phyloP scores from a whole-genome alignment of 2,113 vertebrate species.

The Megaceryle torquata region DNA sequence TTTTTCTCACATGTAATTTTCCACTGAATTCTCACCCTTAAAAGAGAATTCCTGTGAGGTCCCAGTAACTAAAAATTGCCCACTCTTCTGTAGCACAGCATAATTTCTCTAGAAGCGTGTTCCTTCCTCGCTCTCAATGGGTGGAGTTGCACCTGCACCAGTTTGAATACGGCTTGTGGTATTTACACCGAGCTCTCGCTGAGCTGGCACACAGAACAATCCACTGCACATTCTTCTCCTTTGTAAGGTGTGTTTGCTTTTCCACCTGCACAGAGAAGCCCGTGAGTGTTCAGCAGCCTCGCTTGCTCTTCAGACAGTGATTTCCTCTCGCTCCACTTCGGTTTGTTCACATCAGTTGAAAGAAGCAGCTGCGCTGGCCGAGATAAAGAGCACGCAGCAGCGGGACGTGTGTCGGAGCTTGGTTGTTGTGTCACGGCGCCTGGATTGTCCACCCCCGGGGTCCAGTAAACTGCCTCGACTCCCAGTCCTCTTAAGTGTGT shows the following conservation, averaged over 20 bases:
- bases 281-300: background rate
- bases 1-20: background rate
- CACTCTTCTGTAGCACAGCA: background rate
- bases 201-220: background rate
- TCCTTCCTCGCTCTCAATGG: accelerated
- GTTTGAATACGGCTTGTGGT: background rate
- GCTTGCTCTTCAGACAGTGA: accelerated
- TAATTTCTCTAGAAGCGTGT: background rate
- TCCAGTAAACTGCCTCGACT: background rate
- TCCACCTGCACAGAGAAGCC: background rate
- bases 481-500: background rate
- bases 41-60: background rate
- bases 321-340: background rate
- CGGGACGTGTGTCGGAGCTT: accelerated
- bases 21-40: background rate
- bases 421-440: accelerated
- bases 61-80: background rate
- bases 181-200: background rate
- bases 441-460: background rate
- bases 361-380: background rate
- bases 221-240: background rate
- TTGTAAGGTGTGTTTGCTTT: background rate
- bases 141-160: background rate
- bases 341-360: background rate
- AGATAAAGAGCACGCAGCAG: no score